These are phyloP conservation scores for Aplocera efformata DNA, from an alignment of 2,888 invertebrate genomes.

Conservation along the genomic window DNA sequence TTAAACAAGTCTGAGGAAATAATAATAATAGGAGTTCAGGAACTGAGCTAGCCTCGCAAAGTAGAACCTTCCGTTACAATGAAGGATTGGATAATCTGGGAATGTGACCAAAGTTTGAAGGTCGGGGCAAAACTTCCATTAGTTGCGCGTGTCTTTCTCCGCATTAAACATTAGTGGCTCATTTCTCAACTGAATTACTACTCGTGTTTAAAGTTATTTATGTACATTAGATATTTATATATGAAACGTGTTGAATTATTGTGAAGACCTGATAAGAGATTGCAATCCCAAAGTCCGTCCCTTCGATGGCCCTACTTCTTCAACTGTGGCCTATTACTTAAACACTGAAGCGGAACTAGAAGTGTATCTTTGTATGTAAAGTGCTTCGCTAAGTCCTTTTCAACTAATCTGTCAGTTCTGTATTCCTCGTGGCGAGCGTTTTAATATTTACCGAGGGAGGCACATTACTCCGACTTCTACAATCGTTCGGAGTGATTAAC, in stretches of 20 bases:
- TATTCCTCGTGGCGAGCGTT: conserved; percentile 16
- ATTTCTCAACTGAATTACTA: no score
- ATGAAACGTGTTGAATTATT: no score
- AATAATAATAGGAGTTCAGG: no score
- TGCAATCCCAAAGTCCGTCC: no score
- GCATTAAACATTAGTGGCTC: neutral
- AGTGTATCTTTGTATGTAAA: neutral
- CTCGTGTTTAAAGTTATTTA: no score
- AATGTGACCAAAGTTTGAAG: conserved; percentile 5
- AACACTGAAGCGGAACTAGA: neutral
- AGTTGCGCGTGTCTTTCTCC: neutral
- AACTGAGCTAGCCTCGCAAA: neutral
- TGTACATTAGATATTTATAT: no score
- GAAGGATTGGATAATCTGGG: neutral
- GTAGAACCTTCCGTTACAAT: neutral
- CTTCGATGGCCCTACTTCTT: no score
- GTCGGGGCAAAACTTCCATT: neutral
- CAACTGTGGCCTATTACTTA: no score
- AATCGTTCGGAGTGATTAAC: conserved; percentile 22
- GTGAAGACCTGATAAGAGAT: no score
- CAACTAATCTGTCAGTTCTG: conserved; percentile 11
- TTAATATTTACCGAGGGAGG: conserved; percentile 17
- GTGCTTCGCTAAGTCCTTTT: conserved; percentile 1
- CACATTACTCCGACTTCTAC: conserved; percentile 18
- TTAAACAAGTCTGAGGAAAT: no score